Evolutionary conservation across 2,888 invertebrate genomes (phyloP), one percentile per base, ranked within the genome.

Genomic region (Podotricha telesiphe): DNA sequence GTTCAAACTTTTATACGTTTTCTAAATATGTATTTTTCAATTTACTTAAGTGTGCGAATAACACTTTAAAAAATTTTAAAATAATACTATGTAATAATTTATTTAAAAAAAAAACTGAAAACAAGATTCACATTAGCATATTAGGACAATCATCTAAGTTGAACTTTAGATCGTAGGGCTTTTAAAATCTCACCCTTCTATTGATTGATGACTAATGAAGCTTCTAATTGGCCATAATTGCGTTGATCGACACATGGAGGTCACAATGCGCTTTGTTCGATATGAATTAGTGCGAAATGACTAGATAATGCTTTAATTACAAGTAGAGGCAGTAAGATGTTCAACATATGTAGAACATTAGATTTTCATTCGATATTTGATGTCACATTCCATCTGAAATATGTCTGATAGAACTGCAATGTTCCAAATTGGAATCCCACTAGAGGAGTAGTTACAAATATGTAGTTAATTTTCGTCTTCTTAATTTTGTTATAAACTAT

Each of bases 251-350:
- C 20, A 58, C 40, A 20, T 40, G 40, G 40, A 19, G 42, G 42
- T 40, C 58, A 45, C 58, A 42, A n/a, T n/a, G 58, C 53, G 34
- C 53, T 53, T n/a, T 53, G 53, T 53, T 11, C 34, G 4, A 34
- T 34, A 28, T 53, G 53, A 15, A 42, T 42, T 5, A 22, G 58
- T 22, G 11, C 42, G 22, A 20, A 59, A 22, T 42, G 22, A 4
- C n/a, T 22, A 17, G 40, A 15, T 15, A 20, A 59, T 10, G 42
- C n/a, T 42, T 20, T 59, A 42, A 59, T 42, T 59, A 59, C 58
- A 53, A 17, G 28, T 53, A n/a, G 34, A n/a, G n/a, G n/a, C 34
- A n/a, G 42, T 59, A 42, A 45, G 20, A 10, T 59, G 13, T 40
- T 20, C 4, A 53, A 4, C 53, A 22, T 59, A 0, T 59, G 42